Evolutionary conservation across 2,888 invertebrate genomes (phyloP), one percentile per base, ranked within the genome.

Genomic region (Thera britannica): DNA sequence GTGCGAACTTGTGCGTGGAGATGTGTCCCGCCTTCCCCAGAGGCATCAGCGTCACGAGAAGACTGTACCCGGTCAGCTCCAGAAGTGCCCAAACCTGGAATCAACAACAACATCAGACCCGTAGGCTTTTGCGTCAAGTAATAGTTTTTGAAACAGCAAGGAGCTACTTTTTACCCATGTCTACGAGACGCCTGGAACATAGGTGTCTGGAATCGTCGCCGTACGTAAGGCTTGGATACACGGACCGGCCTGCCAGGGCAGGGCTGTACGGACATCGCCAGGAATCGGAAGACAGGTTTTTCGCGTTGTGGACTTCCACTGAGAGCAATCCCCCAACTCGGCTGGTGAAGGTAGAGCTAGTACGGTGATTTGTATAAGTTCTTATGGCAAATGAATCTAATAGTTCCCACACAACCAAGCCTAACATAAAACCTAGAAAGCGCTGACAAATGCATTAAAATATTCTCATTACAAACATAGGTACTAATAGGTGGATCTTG

Each of bases 1-100:
- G 77, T 2, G 78, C 83, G 58, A 83, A 80, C 69, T 85, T 87
- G 68, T 84, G 84, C 0, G 80, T 73, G 8, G 92, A 90, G 23
- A 89, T 79, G 1, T 71, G 73, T 3, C 89, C 88, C 2, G 81
- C 82, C 35, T 77, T 77, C 36, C 86, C 88, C 8, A 92, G 75
- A 0, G 93, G 93, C 0, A 83, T 83, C 38, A 93, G 76, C 0
- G 90, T 90, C 70, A 92, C 92, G 63, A 91, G 77, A 7, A 92
- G 78, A 36, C 83, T 83, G 79, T 88, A 90, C 0, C 82, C 80
- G 0, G 84, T 71, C 58, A 93, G 76, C 74, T 92, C 93, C 12
- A 90, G 67, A 0, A 93, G 79, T 0, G 92, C 86, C 89, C 90
- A 90, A 68, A 88, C 72, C 93, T 93, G 81, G 3, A 64, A 72